phyloP scores from a whole-genome alignment of 1,140 invertebrate species.

The Bombus terrestris region DNA sequence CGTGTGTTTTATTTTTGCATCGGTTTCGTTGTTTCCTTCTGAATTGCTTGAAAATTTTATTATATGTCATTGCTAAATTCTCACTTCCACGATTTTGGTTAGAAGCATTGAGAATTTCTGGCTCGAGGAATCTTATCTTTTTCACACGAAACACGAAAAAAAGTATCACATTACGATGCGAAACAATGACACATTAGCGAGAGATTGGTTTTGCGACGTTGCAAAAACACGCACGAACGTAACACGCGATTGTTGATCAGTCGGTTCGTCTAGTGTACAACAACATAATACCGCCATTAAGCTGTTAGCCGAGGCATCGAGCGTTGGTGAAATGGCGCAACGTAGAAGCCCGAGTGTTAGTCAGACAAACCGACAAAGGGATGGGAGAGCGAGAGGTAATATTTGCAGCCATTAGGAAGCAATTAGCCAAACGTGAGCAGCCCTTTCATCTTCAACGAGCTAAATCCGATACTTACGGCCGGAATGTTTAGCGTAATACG shows the following conservation, averaged over 20 bases:
- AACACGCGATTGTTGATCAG: background rate
- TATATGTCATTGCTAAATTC: no score
- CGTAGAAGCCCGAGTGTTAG: background rate
- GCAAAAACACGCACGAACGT: background rate
- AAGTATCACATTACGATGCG: background rate
- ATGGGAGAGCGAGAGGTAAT: conserved; percentile 24
- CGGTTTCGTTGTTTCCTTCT: no score
- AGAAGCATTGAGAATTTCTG: no score
- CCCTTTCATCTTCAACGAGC: conserved; percentile 55
- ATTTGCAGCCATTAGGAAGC: conserved; percentile 61
- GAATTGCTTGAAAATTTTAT: no score
- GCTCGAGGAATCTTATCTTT: background rate
- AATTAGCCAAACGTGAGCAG: conserved; percentile 52
- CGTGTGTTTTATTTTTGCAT: no score
- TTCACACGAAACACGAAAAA: no score
- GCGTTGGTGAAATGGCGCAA: conserved; percentile 1
- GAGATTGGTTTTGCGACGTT: background rate
- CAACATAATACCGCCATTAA: conserved; percentile 51
- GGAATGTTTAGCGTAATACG: conserved; percentile 49
- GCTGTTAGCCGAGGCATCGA: conserved; percentile 32
- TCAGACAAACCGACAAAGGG: conserved; percentile 23
- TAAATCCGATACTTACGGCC: conserved; percentile 22
- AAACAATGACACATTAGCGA: background rate
- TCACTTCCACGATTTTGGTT: no score
- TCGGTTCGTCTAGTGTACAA: background rate